Evolutionary conservation across 92 coral and sea anemone species (phyloP).

Genomic region (Epizoanthus scotinus): DNA sequence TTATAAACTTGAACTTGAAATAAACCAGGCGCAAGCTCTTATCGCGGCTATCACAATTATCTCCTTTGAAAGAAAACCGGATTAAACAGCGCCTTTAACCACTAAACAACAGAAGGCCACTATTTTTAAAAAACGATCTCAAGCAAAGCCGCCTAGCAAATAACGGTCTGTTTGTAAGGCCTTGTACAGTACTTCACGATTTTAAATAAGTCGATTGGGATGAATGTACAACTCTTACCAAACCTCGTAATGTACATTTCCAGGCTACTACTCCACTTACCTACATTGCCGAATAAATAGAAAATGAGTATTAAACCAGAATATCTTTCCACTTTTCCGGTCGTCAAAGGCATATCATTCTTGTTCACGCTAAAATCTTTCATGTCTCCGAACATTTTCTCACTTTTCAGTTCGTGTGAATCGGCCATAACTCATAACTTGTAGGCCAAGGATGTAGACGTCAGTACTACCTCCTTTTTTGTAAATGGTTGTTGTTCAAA

Average conservation of each 20-base stretch:
- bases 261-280: slow-evolving; percentile 21
- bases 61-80: slow-evolving; percentile 42
- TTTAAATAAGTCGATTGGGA: too few relatives aligned
- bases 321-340: slow-evolving; percentile 22
- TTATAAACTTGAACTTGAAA: slow-evolving; percentile 31
- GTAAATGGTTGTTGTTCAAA: too few relatives aligned
- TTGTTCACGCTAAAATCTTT: neutral
- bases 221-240: neutral
- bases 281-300: slow-evolving; percentile 4
- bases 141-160: slow-evolving; percentile 8
- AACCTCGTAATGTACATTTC: neutral
- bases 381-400: neutral
- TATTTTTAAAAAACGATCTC: neutral
- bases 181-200: neutral
- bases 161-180: too few relatives aligned
- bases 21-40: slow-evolving; percentile 34
- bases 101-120: neutral
- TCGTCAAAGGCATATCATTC: neutral
- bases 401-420: neutral
- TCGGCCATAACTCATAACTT: neutral
- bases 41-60: slow-evolving; percentile 28
- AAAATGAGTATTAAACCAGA: neutral
- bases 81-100: slow-evolving; percentile 20
- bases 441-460: too few relatives aligned
- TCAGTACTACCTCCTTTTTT: too few relatives aligned